Evolutionary conservation across 2,113 vertebrate genomes (phyloP), one percentile per base, ranked within the genome.

Genomic region (Phalacrocorax aristotelis): DNA sequence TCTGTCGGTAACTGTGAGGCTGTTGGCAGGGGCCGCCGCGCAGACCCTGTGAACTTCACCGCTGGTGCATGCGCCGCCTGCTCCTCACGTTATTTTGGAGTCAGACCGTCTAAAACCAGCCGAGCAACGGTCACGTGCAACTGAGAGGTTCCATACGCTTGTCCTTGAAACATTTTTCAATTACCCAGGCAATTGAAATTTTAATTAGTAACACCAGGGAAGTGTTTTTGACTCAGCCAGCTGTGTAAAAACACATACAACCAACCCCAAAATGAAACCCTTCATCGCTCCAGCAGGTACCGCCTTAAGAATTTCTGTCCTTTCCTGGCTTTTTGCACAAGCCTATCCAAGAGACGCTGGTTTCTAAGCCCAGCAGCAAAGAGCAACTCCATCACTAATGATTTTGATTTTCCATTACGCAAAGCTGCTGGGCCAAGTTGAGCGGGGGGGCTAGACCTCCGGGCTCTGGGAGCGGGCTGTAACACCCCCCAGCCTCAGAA

Each of bases 161-260:
- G 55, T 57, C 95, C 95, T 94, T 20, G 62, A 95, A 91, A 96
- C 95, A 51, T 52, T 89, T 58, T 86, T 96, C 95, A 80, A 87
- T 87, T 83, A 93, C 81, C 93, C 82, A 91, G 94, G 94, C 95
- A 91, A 92, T 29, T 40, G 69, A 32, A 44, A 8, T 93, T 94
- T 80, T 83, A 90, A 97, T 96, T 96, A 95, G 95, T 40, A 82
- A 20, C 15, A 46, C 85, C 87, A 54, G 6, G 13, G 13, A 88
- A 93, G 94, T 18, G 79, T 82, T 93, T 87, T 92, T 25, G 86
- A 81, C 75, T 93, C 82, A 27, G 87, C 12, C 6, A 2, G 75
- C 65, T 22, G 42, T 4, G 48, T 26, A 7, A 60, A 66, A 44
- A 80, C 15, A 4, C 70, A 10, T 0, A 19, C n/a, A 61, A 72